phyloP scores from a whole-genome alignment of 2,113 vertebrate species.

The Chamaea fasciata region DNA sequence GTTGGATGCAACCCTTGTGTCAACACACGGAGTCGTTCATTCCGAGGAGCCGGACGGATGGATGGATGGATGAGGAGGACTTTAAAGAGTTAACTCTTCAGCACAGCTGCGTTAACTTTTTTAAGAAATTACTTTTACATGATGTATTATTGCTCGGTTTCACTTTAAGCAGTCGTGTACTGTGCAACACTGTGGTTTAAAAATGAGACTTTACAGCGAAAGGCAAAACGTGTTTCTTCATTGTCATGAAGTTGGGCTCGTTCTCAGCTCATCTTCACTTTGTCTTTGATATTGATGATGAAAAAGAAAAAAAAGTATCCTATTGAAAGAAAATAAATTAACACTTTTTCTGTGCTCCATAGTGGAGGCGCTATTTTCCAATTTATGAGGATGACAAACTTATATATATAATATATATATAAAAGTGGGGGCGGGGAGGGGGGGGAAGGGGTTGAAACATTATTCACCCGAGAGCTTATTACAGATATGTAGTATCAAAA shows the following conservation, averaged over 20 bases:
- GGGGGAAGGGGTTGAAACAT: conserved; percentile 44
- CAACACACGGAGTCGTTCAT: neutral
- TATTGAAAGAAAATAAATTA: conserved; percentile 77
- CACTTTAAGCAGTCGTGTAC: conserved; percentile 55
- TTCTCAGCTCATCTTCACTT: conserved; percentile 75
- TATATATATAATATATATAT: conserved; percentile 63
- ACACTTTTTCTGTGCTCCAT: conserved; percentile 71
- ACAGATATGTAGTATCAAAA: conserved; percentile 57
- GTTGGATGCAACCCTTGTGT: conserved; percentile 3
- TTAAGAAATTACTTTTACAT: conserved; percentile 36
- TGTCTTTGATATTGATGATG: conserved; percentile 86
- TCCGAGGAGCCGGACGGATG: neutral
- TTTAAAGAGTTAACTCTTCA: conserved; percentile 44
- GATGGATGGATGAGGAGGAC: neutral
- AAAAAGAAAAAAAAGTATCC: conserved; percentile 80
- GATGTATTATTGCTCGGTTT: conserved; percentile 38
- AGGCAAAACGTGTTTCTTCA: conserved; percentile 59
- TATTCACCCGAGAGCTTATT: conserved; percentile 65
- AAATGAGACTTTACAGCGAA: conserved; percentile 28
- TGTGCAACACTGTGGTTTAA: conserved; percentile 62
- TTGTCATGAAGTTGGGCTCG: conserved; percentile 60
- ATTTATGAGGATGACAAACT: conserved; percentile 53
- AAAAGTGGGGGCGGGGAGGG: neutral
- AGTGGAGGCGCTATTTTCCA: conserved; percentile 53
- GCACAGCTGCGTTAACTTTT: conserved; percentile 49